These are phyloP conservation scores for Ardeotis arabs DNA, from an alignment of 2,113 vertebrate genomes.

Conservation along the genomic window DNA sequence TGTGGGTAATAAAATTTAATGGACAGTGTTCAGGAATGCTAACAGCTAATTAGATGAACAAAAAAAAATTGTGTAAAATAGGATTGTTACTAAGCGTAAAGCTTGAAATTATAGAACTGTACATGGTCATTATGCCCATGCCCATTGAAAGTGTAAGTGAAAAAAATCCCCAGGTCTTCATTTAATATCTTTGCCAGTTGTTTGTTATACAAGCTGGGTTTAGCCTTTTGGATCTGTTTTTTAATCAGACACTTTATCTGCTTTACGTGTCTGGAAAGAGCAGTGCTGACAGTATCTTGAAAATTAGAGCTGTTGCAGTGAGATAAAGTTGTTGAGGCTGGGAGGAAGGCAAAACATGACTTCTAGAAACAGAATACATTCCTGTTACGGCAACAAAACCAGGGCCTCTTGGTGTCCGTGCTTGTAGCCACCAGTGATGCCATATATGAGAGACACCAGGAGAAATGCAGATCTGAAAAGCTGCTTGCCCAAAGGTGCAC, in stretches of 20 bases:
- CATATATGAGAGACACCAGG: background rate
- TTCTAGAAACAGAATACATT: background rate
- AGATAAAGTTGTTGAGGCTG: background rate
- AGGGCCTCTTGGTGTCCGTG: background rate
- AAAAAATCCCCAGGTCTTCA: background rate
- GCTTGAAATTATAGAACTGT: slow-evolving; percentile 14
- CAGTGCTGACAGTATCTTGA: background rate
- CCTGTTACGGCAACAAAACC: background rate
- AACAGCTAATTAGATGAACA: slow-evolving; percentile 54
- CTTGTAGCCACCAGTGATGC: background rate
- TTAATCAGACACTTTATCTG: slow-evolving; percentile 19
- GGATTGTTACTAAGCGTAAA: background rate
- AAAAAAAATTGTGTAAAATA: slow-evolving; percentile 45
- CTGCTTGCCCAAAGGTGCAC: background rate
- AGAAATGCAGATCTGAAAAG: background rate
- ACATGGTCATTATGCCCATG: background rate
- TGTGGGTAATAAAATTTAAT: slow-evolving; percentile 52
- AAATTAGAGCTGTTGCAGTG: background rate
- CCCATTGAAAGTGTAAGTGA: background rate
- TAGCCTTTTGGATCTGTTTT: slow-evolving; percentile 41
- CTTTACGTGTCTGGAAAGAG: slow-evolving; percentile 2
- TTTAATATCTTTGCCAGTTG: background rate
- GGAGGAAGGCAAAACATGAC: background rate
- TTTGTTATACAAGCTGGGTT: slow-evolving; percentile 3
- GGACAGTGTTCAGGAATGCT: slow-evolving; percentile 26